Evolutionary conservation across 2,113 vertebrate species (phyloP), one percentile per base, ranked within the genome.

Genomic region (Gadus chalcogrammus): DNA sequence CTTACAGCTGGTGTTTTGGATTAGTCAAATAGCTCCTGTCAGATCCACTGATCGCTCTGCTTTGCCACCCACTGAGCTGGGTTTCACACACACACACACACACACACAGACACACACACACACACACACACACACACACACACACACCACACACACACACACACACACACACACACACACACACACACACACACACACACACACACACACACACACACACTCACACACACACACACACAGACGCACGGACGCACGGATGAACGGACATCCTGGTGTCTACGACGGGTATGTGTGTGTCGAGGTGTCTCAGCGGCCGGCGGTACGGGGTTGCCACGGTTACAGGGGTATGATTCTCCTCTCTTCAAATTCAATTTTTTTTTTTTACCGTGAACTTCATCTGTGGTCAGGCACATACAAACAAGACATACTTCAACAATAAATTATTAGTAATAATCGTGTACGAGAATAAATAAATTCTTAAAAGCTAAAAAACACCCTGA

Each of bases 1-100:
- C 87, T 91, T 89, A 90, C 90, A 90, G 90, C 92, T 91, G 89
- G 91, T 92, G 91, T 93, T 92, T 92, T 91, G 91, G 88, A 93
- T 93, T 93, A 92, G 89, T 79, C 79, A 90, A 92, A 92, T 92
- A 89, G 88, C 88, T 90, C 87, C 91, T 92, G 92, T 92, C 92
- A 92, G 80, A 90, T 85, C 79, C 88, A 90, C 84, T 88, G 85
- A 90, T 90, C 90, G 88, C 73, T 89, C 83, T 85, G 78, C 82
- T 84, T 76, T 79, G 80, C 92, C 92, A 93, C 92, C 92, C 92
- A 92, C 90, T 17, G 70, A 84, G 90, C 74, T 31, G 69, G 62
- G 17, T 65, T 38, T 61, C 75, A 76, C 81, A 70, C 74, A 71
- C 70, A 28, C n/a, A n/a, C n/a, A n/a, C n/a, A n/a, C n/a, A n/a